phyloP scores from a whole-genome alignment of 2,797 vertebrate species.

The Perodicticus potto region DNA sequence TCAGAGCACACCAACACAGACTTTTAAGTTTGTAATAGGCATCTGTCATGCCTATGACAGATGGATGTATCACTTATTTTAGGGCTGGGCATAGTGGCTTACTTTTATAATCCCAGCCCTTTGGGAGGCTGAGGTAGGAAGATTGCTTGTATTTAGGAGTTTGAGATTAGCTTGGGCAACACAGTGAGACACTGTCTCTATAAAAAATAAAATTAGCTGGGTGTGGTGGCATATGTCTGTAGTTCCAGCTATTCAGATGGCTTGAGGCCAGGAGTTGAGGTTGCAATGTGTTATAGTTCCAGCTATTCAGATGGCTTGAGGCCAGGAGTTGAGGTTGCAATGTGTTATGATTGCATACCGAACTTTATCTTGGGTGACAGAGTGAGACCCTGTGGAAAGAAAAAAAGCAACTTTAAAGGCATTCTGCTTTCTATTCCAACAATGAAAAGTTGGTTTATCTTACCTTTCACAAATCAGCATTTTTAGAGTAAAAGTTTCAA shows the following conservation, averaged over 20 bases:
- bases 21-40: not conserved
- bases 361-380: not conserved
- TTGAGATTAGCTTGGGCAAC: not conserved
- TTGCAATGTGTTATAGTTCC: not conserved
- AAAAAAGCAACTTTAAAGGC: not conserved
- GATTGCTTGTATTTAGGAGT: not conserved
- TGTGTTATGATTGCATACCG: not conserved
- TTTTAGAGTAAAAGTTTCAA: conserved; percentile 69
- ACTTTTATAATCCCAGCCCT: not conserved
- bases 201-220: not conserved
- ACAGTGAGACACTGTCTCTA: not conserved
- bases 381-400: not conserved
- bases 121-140: not conserved
- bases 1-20: not conserved
- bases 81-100: not conserved
- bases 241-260: not conserved
- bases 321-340: too few species aligned
- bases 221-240: not conserved
- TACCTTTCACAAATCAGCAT: conserved; percentile 74
- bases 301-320: not conserved
- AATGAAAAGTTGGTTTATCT: conserved; percentile 37
- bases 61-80: not conserved
- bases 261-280: too few species aligned
- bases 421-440: not conserved
- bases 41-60: not conserved